Conservation (phyloP, 2,888 invertebrate genomes). For the Vannuccia rotundouncinata region DNA sequence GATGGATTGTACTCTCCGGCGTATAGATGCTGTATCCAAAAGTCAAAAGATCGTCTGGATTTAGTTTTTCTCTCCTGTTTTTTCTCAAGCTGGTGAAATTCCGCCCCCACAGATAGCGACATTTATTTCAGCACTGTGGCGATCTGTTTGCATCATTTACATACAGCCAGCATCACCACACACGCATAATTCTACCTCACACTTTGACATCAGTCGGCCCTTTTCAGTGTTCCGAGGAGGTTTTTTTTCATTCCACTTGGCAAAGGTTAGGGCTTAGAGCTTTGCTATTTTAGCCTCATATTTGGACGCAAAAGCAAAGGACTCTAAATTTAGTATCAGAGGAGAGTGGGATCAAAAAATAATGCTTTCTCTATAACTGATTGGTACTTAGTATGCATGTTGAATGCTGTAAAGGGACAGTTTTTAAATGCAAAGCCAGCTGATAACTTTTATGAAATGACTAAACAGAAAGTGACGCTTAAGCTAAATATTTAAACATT, state of each 20-base stretch:
- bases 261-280: neutral
- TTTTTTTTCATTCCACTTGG: slow-evolving; percentile 12
- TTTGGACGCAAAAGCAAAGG: neutral
- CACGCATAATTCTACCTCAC: neutral
- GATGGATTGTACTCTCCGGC: neutral
- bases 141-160: neutral
- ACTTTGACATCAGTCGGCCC: neutral
- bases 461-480: no score
- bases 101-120: neutral
- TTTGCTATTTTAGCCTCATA: neutral
- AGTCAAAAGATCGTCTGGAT: neutral
- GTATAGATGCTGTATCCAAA: neutral
- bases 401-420: no score
- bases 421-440: no score
- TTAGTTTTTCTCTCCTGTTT: neutral
- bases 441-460: no score
- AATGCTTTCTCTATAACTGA: no score
- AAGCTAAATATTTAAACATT: no score
- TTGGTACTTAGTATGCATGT: no score
- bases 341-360: no score
- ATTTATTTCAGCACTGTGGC: neutral
- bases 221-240: neutral
- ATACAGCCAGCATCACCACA: neutral
- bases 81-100: neutral
- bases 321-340: neutral